Conservation (phyloP, 1,140 invertebrate genomes). For the Vollenhovia emeryi region DNA sequence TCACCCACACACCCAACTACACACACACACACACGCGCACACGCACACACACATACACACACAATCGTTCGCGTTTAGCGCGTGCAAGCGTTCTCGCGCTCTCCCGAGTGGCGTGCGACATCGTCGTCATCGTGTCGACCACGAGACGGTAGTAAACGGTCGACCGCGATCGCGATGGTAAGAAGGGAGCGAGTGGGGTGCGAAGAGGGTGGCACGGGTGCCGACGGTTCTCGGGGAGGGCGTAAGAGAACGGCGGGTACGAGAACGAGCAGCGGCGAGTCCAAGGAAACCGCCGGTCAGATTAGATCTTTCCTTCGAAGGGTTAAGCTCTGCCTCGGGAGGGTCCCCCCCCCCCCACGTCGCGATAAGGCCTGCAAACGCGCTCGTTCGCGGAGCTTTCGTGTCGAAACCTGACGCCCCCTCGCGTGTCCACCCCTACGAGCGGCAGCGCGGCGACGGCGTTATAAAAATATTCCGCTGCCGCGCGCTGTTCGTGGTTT, state of each 20-base stretch:
- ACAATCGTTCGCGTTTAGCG: constrained; percentile 16
- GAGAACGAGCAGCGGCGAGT: constrained; percentile 51
- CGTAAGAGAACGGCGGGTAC: constrained; percentile 33
- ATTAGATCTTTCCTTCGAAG: constrained; percentile 50
- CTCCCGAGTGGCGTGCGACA: constrained; percentile 45
- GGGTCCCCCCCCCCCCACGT: no score
- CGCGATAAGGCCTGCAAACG: constrained; percentile 78
- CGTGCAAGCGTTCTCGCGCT: constrained; percentile 34
- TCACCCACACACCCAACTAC: no score
- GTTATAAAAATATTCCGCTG: constrained; percentile 52
- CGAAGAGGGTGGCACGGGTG: constrained; percentile 11
- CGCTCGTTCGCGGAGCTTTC: constrained; percentile 76
- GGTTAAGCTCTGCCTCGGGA: constrained; percentile 18
- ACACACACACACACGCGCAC: background rate
- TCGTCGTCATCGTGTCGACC: constrained; percentile 55
- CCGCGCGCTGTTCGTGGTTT: constrained; percentile 20
- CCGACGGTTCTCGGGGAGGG: constrained; percentile 41
- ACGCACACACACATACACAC: background rate
- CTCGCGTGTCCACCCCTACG: constrained; percentile 18
- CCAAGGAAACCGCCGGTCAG: constrained; percentile 43
- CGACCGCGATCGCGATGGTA: constrained; percentile 44
- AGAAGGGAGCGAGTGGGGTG: background rate
- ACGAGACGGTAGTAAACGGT: constrained; percentile 51
- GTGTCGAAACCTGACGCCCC: constrained; percentile 69
- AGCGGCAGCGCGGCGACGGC: background rate